Evolutionary conservation across 2,888 invertebrate genomes (phyloP).

Genomic region (Arctia plantaginis): DNA sequence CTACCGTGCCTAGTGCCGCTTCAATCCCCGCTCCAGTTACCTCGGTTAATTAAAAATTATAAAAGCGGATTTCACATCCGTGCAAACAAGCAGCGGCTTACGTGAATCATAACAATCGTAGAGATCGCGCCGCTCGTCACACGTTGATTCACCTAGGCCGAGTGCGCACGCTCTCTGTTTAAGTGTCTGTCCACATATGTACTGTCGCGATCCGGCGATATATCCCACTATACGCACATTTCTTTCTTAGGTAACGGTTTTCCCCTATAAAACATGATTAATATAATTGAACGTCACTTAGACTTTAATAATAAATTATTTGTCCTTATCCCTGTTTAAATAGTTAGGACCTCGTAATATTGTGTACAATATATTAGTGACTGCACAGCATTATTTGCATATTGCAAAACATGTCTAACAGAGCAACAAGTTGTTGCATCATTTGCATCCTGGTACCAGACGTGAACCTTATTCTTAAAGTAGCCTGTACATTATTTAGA

Average conservation of each 20-base stretch:
- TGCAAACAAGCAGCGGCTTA: conserved; percentile 80
- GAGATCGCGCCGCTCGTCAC: conserved; percentile 53
- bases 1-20: conserved; percentile 75
- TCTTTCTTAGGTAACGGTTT: conserved; percentile 70
- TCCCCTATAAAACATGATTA: conserved; percentile 60
- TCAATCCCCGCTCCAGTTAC: conserved; percentile 82
- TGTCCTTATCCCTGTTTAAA: conserved; percentile 5
- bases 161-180: conserved; percentile 49
- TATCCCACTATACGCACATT: conserved; percentile 44
- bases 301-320: conserved; percentile 4
- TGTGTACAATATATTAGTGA: not conserved
- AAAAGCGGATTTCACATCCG: conserved; percentile 86
- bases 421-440: not conserved
- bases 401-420: not conserved
- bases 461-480: not conserved
- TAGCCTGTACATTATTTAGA: not conserved
- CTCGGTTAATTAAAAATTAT: conserved; percentile 84
- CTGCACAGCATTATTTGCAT: not conserved
- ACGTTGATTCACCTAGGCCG: conserved; percentile 69
- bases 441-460: not conserved
- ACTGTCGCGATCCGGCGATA: conserved; percentile 15
- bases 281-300: conserved; percentile 56
- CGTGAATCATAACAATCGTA: conserved; percentile 79
- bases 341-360: not conserved
- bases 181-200: conserved; percentile 25